Conservation (phyloP, 2,113 vertebrate species). For the Podocnemis expansa region DNA sequence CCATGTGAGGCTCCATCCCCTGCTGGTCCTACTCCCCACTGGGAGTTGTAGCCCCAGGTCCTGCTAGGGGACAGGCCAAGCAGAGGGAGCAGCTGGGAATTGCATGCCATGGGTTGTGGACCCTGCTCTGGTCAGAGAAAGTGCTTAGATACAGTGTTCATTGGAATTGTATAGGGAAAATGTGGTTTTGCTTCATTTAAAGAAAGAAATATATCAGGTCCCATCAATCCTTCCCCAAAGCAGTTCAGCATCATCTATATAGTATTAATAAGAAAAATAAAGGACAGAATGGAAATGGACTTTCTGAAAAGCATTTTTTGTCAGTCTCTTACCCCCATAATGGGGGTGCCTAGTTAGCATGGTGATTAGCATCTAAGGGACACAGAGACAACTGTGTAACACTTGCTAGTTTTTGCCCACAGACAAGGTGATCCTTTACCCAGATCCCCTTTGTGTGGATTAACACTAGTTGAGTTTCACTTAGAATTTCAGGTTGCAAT, state of each 20-base stretch:
- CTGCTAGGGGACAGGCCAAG: no score
- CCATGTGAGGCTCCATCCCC: no score
- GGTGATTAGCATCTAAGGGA: neutral
- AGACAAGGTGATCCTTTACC: neutral
- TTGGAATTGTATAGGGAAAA: neutral
- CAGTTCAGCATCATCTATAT: neutral
- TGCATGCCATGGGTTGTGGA: no score
- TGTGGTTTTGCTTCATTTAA: neutral
- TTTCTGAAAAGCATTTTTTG: neutral
- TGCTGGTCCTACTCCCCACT: no score
- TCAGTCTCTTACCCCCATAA: neutral
- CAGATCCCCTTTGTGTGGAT: slow-evolving; percentile 34
- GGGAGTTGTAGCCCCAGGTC: no score
- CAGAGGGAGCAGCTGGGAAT: no score
- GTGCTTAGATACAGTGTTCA: neutral
- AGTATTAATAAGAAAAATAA: neutral
- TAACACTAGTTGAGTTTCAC: slow-evolving; percentile 38
- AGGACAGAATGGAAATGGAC: neutral
- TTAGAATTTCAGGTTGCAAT: slow-evolving; percentile 22
- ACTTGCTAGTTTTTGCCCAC: neutral
- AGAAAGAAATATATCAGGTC: neutral
- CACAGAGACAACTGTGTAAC: neutral
- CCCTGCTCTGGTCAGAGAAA: neutral
- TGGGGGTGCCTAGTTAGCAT: neutral
- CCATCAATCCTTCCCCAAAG: neutral